Evolutionary conservation across 2,888 invertebrate species (phyloP).

Genomic region (Dasysyrphus albostriatus): DNA sequence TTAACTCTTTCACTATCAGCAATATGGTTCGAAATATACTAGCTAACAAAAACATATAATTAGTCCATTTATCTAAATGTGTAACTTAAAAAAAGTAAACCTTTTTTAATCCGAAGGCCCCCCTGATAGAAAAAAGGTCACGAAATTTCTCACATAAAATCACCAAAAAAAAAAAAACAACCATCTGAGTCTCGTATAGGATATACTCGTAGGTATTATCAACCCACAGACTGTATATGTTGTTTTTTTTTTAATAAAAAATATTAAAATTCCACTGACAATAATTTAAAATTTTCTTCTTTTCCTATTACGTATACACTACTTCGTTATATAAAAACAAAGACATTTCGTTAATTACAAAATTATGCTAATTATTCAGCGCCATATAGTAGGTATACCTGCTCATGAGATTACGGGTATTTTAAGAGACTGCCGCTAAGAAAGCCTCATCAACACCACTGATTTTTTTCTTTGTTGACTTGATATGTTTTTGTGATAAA

Average conservation of each 20-base stretch:
- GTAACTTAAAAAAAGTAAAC: too few species aligned
- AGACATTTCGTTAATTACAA: constrained; percentile 75
- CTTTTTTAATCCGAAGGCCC: too few species aligned
- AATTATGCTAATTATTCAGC: constrained; percentile 69
- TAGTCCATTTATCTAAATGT: too few species aligned
- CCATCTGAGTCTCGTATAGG: too few species aligned
- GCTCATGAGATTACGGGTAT: constrained; percentile 36
- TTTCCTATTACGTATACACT: neutral
- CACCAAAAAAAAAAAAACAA: too few species aligned
- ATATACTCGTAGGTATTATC: neutral
- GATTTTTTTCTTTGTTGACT: constrained; percentile 20
- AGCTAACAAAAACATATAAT: too few species aligned
- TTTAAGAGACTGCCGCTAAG: constrained; percentile 17
- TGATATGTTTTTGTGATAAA: constrained; percentile 64
- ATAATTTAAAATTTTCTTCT: constrained; percentile 47
- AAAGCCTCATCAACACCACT: constrained; percentile 24
- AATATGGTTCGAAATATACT: too few species aligned
- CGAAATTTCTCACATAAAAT: too few species aligned
- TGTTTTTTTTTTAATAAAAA: constrained; percentile 33
- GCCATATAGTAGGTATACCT: neutral
- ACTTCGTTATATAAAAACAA: constrained; percentile 64
- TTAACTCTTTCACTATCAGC: too few species aligned
- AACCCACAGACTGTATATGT: constrained; percentile 1
- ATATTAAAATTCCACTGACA: constrained; percentile 65
- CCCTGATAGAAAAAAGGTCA: too few species aligned